Percentiles rank a stretch among this genome's conserved stretches.
Conservation (phyloP, 2,888 invertebrate species). For the Camptogramma bilineatum region DNA sequence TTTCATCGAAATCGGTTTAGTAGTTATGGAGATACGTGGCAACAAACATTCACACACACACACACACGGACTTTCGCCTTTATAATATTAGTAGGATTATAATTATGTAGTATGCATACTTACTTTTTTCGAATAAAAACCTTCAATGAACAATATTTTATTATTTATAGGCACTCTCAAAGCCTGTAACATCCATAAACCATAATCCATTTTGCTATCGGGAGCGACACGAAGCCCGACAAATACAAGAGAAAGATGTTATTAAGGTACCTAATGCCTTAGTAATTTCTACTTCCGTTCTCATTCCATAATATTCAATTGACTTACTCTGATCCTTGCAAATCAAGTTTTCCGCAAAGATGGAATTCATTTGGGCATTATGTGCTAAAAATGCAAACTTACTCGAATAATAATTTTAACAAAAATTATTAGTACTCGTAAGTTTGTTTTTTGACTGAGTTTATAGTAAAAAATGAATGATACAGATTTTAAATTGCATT, state of each 20-base stretch:
- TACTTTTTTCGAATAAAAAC: too few relatives aligned
- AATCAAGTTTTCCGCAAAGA: neutral
- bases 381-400: neutral
- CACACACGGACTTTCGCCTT: too few relatives aligned
- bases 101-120: too few relatives aligned
- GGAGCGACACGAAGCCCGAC: slow-evolving; percentile 61
- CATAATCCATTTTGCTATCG: slow-evolving; percentile 63
- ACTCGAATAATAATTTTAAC: neutral
- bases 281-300: slow-evolving; percentile 37
- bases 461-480: neutral
- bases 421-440: too few relatives aligned
- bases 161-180: neutral
- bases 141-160: too few relatives aligned
- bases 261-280: slow-evolving; percentile 40
- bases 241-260: slow-evolving; percentile 50
- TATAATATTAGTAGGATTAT: too few relatives aligned
- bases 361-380: neutral
- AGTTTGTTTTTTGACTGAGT: too few relatives aligned
- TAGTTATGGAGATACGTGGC: too few relatives aligned
- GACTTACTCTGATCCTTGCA: slow-evolving; percentile 32
- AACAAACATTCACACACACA: too few relatives aligned
- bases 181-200: neutral
- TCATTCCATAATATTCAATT: slow-evolving; percentile 35
- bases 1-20: too few relatives aligned
- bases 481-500: neutral